Evolutionary conservation across 2,888 invertebrate genomes (phyloP), one percentile per base, ranked within the genome.

Genomic region (Frankliniella fusca): DNA sequence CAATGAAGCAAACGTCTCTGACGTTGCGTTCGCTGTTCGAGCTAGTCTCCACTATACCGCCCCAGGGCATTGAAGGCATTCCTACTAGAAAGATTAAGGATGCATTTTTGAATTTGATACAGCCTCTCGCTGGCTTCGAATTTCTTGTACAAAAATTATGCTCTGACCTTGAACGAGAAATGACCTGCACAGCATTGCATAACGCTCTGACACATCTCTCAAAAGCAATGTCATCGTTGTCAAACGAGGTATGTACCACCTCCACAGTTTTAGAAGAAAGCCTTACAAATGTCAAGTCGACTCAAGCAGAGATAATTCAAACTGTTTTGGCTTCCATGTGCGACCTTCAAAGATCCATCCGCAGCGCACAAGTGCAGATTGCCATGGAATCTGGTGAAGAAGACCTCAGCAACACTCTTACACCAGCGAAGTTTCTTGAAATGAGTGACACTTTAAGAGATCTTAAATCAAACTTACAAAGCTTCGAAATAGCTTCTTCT

Each of bases 311-410:
- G 10, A 27, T 23, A 10, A 27, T 76, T 12, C n/a, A 76, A 12
- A 76, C 70, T 1, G 12, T 76, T 27, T 9, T 76, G 27, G 23
- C 70, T 11, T 76, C 70, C 10, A 12, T 76, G 23, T 11, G 11
- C 27, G 70, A 76, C 12, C 10, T 76, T 8, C 70, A 76, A 23
- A 23, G 70, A 76, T 8, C 70, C 8, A 23, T 76, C 27, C 23
- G 70, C 12, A 27, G 23, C 27, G 27, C 70, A 0, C 70, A 76
- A 27, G 70, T 76, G 23, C 70, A 76, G 27, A 76, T 76, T 27
- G 70, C 70, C 5, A 76, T 76, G 70, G 70, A 76, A 76, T 76
- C 70, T 27, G 70, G 70, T 5, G 70, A 76, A 23, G 70, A 76
- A 76, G 70, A 76, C 10, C 27, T 76, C 5, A 27, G 70, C 23